Base-by-base conservation (phyloP, 2,888 invertebrate genomes). In the Mythimna pallens region DNA sequence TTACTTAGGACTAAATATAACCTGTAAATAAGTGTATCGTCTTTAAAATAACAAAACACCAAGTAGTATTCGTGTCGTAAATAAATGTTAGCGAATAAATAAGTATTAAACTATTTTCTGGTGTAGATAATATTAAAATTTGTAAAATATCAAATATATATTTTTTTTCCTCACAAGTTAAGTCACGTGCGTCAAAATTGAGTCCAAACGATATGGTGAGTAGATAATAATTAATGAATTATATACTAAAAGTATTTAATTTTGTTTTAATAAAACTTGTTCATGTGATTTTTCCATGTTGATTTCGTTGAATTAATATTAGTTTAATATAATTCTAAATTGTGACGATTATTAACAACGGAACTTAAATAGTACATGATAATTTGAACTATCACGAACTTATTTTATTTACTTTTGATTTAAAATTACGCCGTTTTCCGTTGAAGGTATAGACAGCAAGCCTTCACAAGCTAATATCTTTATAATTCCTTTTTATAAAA, bases 201-300 rank as follows among this genome's bases (percentile, higher is more conserved):
- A 68, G 72, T 61, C 73, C 52, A 73, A 73, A 73, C 78, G 77
- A 62, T 75, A 88, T 88, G 88, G 88, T 88, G 59, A 87, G 87
- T 87, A 22, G 47, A 47, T 47, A 7, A 52, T 52, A 52, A n/a
- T 30, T 52, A 52, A n/a, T 30, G 25, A 65, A 59, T 47, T 74
- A 9, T 43, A 9, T 36, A 36, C 36, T n/a, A 61, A 10, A 58
- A 3, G 2, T 30, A 47, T 6, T 52, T 25, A 25, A n/a, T 75
- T 72, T 57, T 14, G 4, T 17, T 4, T 30, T 17, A 47, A n/a
- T 50, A 54, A 43, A 22, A 58, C 17, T 9, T 1, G 1, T n/a
- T 1, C 30, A 40, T 2, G 12, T n/a, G 9, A n/a, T n/a, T n/a
- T n/a, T n/a, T n/a, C n/a, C n/a, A n/a, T n/a, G n/a, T n/a, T n/a